Evolutionary conservation across 2,888 invertebrate species (phyloP), one percentile per base, ranked within the genome.

Genomic region (Nezara viridula): DNA sequence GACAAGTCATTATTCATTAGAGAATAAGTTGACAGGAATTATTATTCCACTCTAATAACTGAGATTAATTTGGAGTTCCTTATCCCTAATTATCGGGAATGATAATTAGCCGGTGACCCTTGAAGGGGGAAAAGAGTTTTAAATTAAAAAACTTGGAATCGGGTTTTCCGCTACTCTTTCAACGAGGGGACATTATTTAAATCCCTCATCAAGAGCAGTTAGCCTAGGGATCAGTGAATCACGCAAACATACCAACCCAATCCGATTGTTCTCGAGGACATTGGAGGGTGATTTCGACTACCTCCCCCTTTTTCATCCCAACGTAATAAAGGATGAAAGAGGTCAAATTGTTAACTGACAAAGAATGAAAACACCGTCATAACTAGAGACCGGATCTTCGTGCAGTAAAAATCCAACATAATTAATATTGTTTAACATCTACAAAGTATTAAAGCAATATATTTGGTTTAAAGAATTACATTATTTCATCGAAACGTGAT

Each of bases 111-210:
- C 37, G 19, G 32, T 19, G 66, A 37, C 66, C 66, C 66, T 32
- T 19, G 32, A 37, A 37, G 66, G 66, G 32, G 66, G 32, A 37
- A 73, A 73, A 73, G 37, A 37, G 32, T 73, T 73, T 73, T 73
- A 32, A 73, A 73, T 73, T 32, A 73, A 73, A 73, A 73, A 73
- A 73, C 66, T 73, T 73, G 2, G 66, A 21, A 73, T 73, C 66
- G 37, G 21, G 24, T 32, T 37, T 73, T 73, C 37, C 37, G 66
- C 66, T 73, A 37, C 66, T 73, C 66, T 73, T 73, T 37, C 37
- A 73, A 37, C 66, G 32, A 19, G 32, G 7, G 37, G 5, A 37
- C 12, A 60, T 60, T 60, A 2, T 12, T 27, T 60, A 60, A 55
- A 27, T 27, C 27, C 60, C 27, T 24, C 60, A 60, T 60, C 27